phyloP scores from a whole-genome alignment of 2,797 vertebrate genomes.

The Esox lucius region DNA sequence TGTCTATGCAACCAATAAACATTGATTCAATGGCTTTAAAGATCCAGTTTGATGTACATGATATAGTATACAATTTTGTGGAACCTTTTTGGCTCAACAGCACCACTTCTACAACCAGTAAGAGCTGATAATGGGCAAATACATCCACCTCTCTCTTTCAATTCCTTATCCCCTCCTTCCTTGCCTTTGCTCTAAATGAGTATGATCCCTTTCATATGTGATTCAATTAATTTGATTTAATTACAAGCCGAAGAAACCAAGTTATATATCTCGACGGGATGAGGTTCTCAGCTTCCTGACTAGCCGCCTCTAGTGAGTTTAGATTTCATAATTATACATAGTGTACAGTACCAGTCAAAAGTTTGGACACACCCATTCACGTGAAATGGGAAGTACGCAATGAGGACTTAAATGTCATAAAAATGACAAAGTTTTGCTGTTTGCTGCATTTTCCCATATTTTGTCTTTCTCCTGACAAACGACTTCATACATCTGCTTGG shows the following conservation, averaged over 20 bases:
- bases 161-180: constrained; percentile 34
- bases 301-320: constrained; percentile 75
- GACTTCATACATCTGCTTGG: constrained; percentile 38
- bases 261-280: constrained; percentile 74
- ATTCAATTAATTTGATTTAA: constrained; percentile 87
- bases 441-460: not conserved
- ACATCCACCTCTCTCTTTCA: constrained; percentile 29
- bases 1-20: too few species aligned
- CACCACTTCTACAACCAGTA: constrained; percentile 23
- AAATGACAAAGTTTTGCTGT: not conserved
- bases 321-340: constrained; percentile 76
- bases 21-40: too few species aligned
- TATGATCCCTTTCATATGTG: constrained; percentile 81
- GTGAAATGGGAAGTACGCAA: not conserved
- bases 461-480: constrained; percentile 25
- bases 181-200: constrained; percentile 74
- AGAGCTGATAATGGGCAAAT: constrained; percentile 62
- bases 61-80: too few species aligned
- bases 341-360: too few species aligned
- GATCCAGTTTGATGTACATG: too few species aligned
- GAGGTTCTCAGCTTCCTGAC: constrained; percentile 75
- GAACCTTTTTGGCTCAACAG: too few species aligned
- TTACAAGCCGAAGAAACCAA: constrained; percentile 78
- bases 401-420: not conserved
- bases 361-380: not conserved